Evolutionary conservation across 64 coral and sea anemone species (phyloP).

Genomic region (Montipora capricornis): DNA sequence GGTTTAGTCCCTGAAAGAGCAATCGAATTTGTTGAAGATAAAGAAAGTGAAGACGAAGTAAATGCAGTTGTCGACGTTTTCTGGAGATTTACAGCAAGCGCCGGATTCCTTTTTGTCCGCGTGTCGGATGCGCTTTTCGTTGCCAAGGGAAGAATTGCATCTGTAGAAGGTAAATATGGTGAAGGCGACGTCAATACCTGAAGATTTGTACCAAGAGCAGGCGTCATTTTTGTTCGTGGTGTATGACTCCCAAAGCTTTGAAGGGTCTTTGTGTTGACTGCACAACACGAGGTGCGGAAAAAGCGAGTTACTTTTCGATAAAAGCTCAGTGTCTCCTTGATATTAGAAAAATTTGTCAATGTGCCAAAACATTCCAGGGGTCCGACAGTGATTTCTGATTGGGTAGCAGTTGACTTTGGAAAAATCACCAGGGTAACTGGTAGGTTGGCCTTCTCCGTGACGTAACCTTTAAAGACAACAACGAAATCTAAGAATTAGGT

Average conservation of each 20-base stretch:
- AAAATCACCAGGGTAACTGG: slow-evolving; percentile 5
- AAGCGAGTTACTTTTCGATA: background rate
- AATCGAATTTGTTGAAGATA: background rate
- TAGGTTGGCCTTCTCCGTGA: slow-evolving; percentile 26
- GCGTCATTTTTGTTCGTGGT: background rate
- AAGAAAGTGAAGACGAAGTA: background rate
- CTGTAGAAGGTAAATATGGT: no score
- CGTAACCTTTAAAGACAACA: slow-evolving; percentile 24
- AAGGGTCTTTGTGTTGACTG: background rate
- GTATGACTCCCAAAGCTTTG: background rate
- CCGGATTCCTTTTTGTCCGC: no score
- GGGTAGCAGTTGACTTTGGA: background rate
- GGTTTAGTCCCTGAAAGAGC: background rate
- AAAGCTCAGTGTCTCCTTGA: background rate
- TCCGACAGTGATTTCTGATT: slow-evolving; percentile 45
- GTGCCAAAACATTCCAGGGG: slow-evolving; percentile 57
- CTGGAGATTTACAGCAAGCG: no score
- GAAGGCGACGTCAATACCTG: no score
- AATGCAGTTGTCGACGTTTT: background rate
- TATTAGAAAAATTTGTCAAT: background rate
- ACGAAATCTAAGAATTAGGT: no score
- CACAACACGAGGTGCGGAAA: background rate
- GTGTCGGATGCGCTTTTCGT: no score
- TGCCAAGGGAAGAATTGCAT: no score
- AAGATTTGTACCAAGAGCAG: background rate